Conservation (phyloP, 2,113 vertebrate genomes). For the Dascyllus trimaculatus region DNA sequence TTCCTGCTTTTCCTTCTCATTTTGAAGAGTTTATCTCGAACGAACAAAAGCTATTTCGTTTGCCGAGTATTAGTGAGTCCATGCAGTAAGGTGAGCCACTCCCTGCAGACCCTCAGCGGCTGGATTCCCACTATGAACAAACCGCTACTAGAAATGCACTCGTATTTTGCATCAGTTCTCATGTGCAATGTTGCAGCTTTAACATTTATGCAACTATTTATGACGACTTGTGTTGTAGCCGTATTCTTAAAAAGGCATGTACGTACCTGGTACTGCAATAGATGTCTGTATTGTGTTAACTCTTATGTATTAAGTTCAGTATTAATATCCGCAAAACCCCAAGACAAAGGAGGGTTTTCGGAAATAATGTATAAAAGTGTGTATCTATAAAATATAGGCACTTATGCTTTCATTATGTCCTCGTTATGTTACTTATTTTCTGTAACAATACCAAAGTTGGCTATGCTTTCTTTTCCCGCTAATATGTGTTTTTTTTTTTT, state of each 20-base stretch:
- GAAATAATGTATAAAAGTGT: slow-evolving; percentile 77
- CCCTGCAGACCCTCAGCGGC: slow-evolving; percentile 10
- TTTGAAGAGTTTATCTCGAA: slow-evolving; percentile 74
- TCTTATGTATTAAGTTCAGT: slow-evolving; percentile 88
- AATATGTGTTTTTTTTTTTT: slow-evolving; percentile 48
- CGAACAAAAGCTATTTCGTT: slow-evolving; percentile 77
- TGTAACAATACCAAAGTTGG: slow-evolving; percentile 86
- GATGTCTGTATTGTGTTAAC: slow-evolving; percentile 89
- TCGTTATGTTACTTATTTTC: slow-evolving; percentile 71
- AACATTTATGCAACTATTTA: slow-evolving; percentile 99
- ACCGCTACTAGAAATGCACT: slow-evolving; percentile 93
- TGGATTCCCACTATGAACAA: slow-evolving; percentile 73
- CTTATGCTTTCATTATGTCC: slow-evolving; percentile 79
- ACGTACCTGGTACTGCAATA: slow-evolving; percentile 90
- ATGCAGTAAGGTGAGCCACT: slow-evolving; percentile 58
- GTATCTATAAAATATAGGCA: slow-evolving; percentile 81
- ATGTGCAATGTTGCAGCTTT: slow-evolving; percentile 99
- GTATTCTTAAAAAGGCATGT: slow-evolving; percentile 98
- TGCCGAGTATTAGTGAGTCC: slow-evolving; percentile 70
- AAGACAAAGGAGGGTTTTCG: slow-evolving; percentile 43
- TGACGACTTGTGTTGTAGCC: slow-evolving; percentile 98
- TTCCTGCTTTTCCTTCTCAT: slow-evolving; percentile 89
- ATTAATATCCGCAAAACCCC: slow-evolving; percentile 74
- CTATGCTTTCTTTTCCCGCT: slow-evolving; percentile 72
- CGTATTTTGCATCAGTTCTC: slow-evolving; percentile 89